Base-by-base conservation (phyloP, 37 sponge, comb jelly and placozoan species). In the Aplysina aerophoba region DNA sequence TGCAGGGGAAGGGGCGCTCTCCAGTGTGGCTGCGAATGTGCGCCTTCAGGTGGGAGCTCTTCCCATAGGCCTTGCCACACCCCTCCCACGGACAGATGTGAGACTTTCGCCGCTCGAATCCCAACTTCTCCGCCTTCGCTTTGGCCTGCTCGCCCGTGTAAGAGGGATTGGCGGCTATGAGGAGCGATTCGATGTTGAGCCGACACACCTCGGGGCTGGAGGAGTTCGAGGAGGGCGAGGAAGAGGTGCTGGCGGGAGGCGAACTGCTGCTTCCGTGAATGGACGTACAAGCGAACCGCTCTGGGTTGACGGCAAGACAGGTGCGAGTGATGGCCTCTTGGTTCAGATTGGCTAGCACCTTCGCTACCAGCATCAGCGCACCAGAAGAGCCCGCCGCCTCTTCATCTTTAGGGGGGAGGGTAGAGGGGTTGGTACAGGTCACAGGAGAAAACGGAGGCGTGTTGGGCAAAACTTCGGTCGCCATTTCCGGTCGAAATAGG, bases 11-110 rank as follows among this genome's bases (percentile, higher is more conserved):
- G 31, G 99, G 99, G 35, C 96, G 88, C 81, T 98, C 99, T 19
- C 99, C 99, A 20, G 99, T 98, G 87, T 98, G 99, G 21, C 97
- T 95, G 31, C 99, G 87, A 60, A 98, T 94, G 89, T 98, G 99
- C 0, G 99, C 99, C 82, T 98, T 98, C 30, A 98, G 81, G 59
- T 98, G 99, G 21, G 99, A 98, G 73, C 95, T 96, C 89, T 98
- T 98, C 37, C 95, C 95, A 85, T 96, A 98, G 22, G 91, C 93
- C 85, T 98, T 98, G 55, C 91, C 94, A 63, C 99, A 98, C 21
- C 81, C 84, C 55, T 83, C 92, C 87, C 92, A 94, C 12, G 95
- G 93, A 83, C 99, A 98, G 60, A 87, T 85, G 85, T 94, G 95
- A 25, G 91, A 88, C 65, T 97, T 94, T 69, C 89, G 94, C 77